Evolutionary conservation across 2,888 invertebrate species (phyloP).

Genomic region (Cantharis rustica): DNA sequence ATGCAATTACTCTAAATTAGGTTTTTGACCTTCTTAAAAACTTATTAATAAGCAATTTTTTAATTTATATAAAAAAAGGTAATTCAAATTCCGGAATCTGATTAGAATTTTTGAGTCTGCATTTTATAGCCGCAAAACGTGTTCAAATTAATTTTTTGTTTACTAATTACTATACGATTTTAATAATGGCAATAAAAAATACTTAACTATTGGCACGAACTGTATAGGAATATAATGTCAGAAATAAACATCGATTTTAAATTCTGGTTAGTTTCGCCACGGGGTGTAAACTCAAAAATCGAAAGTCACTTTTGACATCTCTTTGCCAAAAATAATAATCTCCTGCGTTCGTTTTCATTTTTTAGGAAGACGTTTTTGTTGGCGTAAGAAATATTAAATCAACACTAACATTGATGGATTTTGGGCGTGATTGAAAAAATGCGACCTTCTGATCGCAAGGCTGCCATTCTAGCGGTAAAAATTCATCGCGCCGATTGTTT

Average conservation of each 20-base stretch:
- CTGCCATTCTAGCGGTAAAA: neutral
- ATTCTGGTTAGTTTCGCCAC: neutral
- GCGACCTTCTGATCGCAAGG: neutral
- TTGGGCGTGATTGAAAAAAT: neutral
- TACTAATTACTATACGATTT: neutral
- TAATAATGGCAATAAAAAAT: neutral
- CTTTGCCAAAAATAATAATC: slow-evolving; percentile 4
- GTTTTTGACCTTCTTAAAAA: neutral
- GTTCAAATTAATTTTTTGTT: neutral
- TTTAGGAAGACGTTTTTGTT: neutral
- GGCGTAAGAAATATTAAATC: neutral
- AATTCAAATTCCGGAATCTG: neutral
- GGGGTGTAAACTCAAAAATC: slow-evolving; percentile 3
- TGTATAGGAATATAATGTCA: neutral
- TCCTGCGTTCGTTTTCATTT: neutral
- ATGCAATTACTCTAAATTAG: neutral
- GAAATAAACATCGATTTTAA: neutral
- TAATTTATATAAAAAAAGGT: neutral
- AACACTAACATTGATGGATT: neutral
- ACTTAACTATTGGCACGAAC: neutral
- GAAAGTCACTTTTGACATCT: slow-evolving; percentile 11
- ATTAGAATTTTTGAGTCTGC: neutral
- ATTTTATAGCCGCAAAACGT: neutral
- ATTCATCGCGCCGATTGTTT: neutral
- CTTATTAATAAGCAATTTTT: neutral